phyloP scores from a whole-genome alignment of 2,888 invertebrate species.

The Ennomos quercinarius region DNA sequence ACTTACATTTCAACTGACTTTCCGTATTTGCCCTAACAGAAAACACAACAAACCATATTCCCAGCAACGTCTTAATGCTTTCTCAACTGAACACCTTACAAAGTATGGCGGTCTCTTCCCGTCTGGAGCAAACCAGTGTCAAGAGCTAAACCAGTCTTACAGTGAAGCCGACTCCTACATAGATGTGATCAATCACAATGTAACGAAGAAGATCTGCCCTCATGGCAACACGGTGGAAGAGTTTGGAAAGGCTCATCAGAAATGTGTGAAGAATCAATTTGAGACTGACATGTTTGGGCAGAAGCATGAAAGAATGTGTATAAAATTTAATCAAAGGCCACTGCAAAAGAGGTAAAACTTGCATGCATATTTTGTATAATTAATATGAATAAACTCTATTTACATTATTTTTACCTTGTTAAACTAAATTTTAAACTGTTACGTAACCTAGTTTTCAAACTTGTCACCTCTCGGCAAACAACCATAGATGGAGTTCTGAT shows the following conservation, averaged over 20 bases:
- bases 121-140: conserved; percentile 78
- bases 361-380: too few relatives aligned
- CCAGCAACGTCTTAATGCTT: conserved; percentile 83
- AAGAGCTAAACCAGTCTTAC: conserved; percentile 79
- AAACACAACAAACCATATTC: conserved; percentile 83
- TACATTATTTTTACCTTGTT: too few relatives aligned
- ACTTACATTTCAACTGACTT: conserved; percentile 58
- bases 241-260: conserved; percentile 82
- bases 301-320: conserved; percentile 81
- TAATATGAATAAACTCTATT: too few relatives aligned
- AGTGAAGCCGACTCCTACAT: conserved; percentile 81
- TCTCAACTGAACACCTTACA: conserved; percentile 81
- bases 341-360: conserved; percentile 73
- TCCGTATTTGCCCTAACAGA: conserved; percentile 78
- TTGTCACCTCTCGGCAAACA: conserved; percentile 21
- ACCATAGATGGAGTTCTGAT: conserved; percentile 31
- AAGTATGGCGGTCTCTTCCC: conserved; percentile 82
- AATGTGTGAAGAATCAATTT: conserved; percentile 77
- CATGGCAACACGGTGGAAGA: conserved; percentile 80
- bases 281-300: conserved; percentile 65
- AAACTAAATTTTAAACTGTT: background rate
- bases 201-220: conserved; percentile 71
- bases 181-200: conserved; percentile 73
- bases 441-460: background rate
- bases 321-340: conserved; percentile 81